Conservation (phyloP, 2,797 vertebrate genomes). For the Pelochelys cantorii region DNA sequence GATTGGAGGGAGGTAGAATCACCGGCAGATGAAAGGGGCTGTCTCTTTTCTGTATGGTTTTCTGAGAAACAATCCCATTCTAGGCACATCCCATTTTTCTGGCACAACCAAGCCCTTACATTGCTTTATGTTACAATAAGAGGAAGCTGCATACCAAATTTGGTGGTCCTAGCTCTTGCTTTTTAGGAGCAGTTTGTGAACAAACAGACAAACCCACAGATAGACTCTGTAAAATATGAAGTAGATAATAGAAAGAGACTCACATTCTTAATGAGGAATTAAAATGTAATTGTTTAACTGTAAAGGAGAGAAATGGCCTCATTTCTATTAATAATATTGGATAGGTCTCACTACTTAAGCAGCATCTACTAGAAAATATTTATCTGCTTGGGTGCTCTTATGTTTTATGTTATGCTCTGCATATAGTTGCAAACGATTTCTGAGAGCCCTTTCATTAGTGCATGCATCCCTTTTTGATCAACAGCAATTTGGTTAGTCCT, state of each 20-base stretch:
- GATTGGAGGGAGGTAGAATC: too few relatives aligned
- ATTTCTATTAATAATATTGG: background rate
- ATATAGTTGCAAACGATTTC: background rate
- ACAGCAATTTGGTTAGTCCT: constrained; percentile 12
- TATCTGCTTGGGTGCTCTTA: background rate
- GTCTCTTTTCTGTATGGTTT: too few relatives aligned
- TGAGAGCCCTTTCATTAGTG: constrained; percentile 7
- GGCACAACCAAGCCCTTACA: too few relatives aligned
- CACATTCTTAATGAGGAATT: background rate
- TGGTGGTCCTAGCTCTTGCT: too few relatives aligned
- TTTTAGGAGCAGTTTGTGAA: too few relatives aligned
- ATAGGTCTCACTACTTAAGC: background rate
- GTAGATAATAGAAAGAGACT: background rate
- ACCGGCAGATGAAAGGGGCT: too few relatives aligned
- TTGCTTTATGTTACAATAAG: too few relatives aligned
- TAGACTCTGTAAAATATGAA: too few relatives aligned
- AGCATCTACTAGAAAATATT: background rate
- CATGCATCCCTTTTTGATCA: background rate
- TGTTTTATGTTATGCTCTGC: background rate
- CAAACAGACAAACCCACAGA: too few relatives aligned
- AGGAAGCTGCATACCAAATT: too few relatives aligned
- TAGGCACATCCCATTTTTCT: too few relatives aligned
- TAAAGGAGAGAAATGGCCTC: constrained; percentile 1
- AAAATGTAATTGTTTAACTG: background rate
- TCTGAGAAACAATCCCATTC: too few relatives aligned